Conservation (phyloP, 2,113 vertebrate genomes). For the Connochaetes taurinus region DNA sequence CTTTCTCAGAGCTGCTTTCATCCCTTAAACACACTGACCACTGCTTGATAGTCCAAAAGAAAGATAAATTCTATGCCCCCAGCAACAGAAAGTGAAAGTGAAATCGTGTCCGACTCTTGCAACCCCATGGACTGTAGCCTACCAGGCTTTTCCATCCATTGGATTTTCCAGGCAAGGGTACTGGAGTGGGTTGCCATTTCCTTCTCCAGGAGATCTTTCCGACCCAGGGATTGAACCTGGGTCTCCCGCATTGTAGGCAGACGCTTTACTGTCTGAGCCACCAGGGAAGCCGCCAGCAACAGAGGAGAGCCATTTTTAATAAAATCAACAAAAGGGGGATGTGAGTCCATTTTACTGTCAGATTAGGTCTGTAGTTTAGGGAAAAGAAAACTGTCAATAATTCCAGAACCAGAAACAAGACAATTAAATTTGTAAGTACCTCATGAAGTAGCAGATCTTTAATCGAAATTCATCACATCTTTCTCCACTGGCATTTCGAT, state of each 20-base stretch:
- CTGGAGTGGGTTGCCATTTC: too few relatives aligned
- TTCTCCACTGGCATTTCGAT: constrained; percentile 87
- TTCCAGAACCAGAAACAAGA: constrained; percentile 15
- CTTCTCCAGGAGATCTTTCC: too few relatives aligned
- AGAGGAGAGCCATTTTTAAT: not conserved
- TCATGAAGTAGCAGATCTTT: constrained; percentile 97
- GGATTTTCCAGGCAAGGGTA: too few relatives aligned
- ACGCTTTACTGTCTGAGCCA: too few relatives aligned
- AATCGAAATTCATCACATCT: constrained; percentile 84
- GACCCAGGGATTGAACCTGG: too few relatives aligned
- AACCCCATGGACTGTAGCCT: too few relatives aligned
- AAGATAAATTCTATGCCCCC: not conserved
- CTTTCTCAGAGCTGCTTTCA: not conserved
- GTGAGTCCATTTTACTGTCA: not conserved
- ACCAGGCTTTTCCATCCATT: too few relatives aligned
- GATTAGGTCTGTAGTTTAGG: not conserved
- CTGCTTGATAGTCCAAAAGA: not conserved
- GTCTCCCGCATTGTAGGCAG: too few relatives aligned
- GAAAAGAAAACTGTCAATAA: not conserved
- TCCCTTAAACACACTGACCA: not conserved
- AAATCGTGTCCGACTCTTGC: too few relatives aligned
- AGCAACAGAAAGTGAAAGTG: not conserved
- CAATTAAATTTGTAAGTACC: constrained; percentile 76
- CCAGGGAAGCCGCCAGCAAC: not conserved
- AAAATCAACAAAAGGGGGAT: not conserved